Evolutionary conservation across 2,888 invertebrate species (phyloP), one percentile per base, ranked within the genome.

Genomic region (Pseudoips prasinana): DNA sequence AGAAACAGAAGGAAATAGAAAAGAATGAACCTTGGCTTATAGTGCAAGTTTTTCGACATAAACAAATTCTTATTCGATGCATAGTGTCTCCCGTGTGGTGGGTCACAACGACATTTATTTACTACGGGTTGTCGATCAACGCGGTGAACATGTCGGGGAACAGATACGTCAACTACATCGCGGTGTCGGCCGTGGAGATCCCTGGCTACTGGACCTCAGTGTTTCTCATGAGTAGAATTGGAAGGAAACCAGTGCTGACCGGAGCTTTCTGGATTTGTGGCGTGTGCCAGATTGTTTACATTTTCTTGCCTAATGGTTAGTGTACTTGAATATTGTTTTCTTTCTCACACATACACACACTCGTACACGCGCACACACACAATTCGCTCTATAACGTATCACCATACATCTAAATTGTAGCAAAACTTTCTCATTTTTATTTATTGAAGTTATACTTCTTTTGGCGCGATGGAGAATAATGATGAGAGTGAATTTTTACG

Each of bases 121-220:
- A 92, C 66, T 93, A 92, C 50, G 93, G 94, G 0, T 64, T 94
- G 26, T 91, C 92, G 0, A 76, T 93, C 20, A 93, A 92, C 63
- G 90, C 93, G 0, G 92, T 92, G 0, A 88, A 91, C 8, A 76
- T 94, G 46, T 90, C 90, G 0, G 92, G 92, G 2, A 91, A 93
- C 59, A 87, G 86, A 42, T 93, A 93, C 60, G 28, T 92, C 9
- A 93, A 93, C 72, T 94, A 92, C 52, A 87, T 92, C 10, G 72
- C 91, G 8, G 92, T 91, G 3, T 76, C 90, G 0, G 66, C 90
- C 0, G 89, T 92, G 1, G 94, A 94, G 65, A 91, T 94, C 25
- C 94, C 94, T 0, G 94, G 92, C 0, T 92, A 91, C 55, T 80
- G 92, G 56, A 57, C 90, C 9, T 91, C 92, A 0, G 90, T 90